These are phyloP conservation scores for Furcula furcula DNA, from an alignment of 2,888 invertebrate species.

Conservation along the genomic window DNA sequence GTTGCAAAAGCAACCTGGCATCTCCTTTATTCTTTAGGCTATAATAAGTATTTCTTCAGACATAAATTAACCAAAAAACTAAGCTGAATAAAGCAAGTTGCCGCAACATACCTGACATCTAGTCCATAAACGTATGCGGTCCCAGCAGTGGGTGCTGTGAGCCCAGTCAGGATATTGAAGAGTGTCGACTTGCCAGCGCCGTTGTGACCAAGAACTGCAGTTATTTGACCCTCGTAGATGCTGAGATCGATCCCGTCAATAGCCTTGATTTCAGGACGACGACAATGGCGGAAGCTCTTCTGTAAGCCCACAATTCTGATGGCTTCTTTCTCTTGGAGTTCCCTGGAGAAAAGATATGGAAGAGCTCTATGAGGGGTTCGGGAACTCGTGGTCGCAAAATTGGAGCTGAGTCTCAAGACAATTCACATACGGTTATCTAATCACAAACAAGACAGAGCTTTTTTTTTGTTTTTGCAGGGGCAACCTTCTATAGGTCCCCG, in stretches of 20 bases:
- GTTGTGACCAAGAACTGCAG: conserved; percentile 92
- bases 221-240: conserved; percentile 93
- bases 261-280: conserved; percentile 86
- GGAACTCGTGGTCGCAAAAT: too few species aligned
- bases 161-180: conserved; percentile 91
- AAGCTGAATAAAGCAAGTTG: too few species aligned
- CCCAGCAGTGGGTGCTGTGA: conserved; percentile 88
- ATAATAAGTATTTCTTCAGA: too few species aligned
- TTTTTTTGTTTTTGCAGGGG: too few species aligned
- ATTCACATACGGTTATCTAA: too few species aligned
- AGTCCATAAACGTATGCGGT: conserved; percentile 89
- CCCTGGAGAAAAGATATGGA: conserved; percentile 46
- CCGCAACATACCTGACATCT: conserved; percentile 84
- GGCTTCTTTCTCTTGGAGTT: conserved; percentile 88
- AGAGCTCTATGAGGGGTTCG: neutral
- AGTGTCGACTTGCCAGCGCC: conserved; percentile 94
- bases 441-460: too few species aligned
- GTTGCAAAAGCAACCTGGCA: too few species aligned
- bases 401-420: too few species aligned
- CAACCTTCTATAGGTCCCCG: too few species aligned
- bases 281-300: conserved; percentile 87
- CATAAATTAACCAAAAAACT: too few species aligned
- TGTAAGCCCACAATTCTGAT: conserved; percentile 88
- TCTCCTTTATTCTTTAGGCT: too few species aligned
- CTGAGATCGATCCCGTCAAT: conserved; percentile 90